Evolutionary conservation across 2,113 vertebrate species (phyloP), one percentile per base, ranked within the genome.

Genomic region (Panthera leo): DNA sequence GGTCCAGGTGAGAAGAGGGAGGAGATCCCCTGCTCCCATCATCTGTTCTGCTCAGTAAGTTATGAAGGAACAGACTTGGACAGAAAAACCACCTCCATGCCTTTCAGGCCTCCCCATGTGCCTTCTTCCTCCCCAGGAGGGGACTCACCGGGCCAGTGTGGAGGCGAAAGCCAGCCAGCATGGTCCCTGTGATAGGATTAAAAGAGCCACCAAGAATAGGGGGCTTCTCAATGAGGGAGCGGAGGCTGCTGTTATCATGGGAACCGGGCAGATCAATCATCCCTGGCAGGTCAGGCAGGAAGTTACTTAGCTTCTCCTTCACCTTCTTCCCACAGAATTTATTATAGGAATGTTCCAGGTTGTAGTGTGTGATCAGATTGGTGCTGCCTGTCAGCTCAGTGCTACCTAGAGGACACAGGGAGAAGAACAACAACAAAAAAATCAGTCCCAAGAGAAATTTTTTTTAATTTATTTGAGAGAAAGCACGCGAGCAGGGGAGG

Each of bases 301-400:
- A 99, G 98, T 99, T 99, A 98, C 99, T 99, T 94, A 99, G 99
- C 95, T 99, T 99, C 98, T 99, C 99, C 97, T 99, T 99, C 98
- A 99, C 99, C 92, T 99, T 99, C 98, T 99, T 99, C 21, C 99
- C 99, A 80, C 99, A 99, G 98, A 99, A 99, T 76, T 99, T 99
- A 97, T 99, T 99, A 98, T 99, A 99, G 39, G 99, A 99, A 39
- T 99, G 99, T 83, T 99, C 99, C 98, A 99, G 98, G 97, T 99
- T 99, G 98, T 99, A 99, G 98, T 99, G 99, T 18, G 99, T 99
- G 97, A 99, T 99, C 90, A 99, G 98, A 98, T 99, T 99, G 31
- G 99, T 99, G 98, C 99, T 99, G 34, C 99, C 99, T 0, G 99
- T 99, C 92, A 99, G 98, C 95, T 99, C 99, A 3, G 99, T 99